Evolutionary conservation across 1,140 invertebrate genomes (phyloP), one percentile per base, ranked within the genome.

Genomic region (Bombus superbus): DNA sequence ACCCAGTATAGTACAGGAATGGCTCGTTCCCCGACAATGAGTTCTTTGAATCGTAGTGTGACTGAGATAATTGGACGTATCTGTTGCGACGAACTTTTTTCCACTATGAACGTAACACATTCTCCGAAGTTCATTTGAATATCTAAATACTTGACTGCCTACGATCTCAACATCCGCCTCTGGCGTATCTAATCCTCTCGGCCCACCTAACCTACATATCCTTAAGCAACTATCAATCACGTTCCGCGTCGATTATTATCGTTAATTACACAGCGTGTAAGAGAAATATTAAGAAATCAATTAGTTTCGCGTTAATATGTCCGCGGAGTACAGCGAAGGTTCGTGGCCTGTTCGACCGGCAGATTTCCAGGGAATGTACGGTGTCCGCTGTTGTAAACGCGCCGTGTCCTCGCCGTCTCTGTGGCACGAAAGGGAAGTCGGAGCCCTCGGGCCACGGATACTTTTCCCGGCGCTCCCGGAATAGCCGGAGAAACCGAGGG

Each of bases 391-490:
- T 75, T 40, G 76, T n/a, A 42, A 76, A 75, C 59, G 42, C 62
- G 57, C 3, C 38, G 68, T 71, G 59, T 69, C 80, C 80, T 71
- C 69, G 74, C 62, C 53, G 78, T 86, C 59, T 72, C 80, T 11
- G 25, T 9, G 35, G 11, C 40, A 47, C 69, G 59, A 62, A 44
- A 74, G 69, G 69, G 66, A 79, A 72, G 77, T 28, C 62, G 9
- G 3, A 86, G 47, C 73, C 80, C 86, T 79, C 15, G 66, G 80
- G 78, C 59, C 73, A 81, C 86, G 80, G 69, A 74, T 69, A 88
- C 78, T 91, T 88, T 90, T 72, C 81, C 76, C 59, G 68, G 32
- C 6, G 73, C 59, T 88, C 35, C 38, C 35, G 82, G 69, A 80
- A 79, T 73, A 75, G 64, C 76, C 32, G 68, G 64, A 79, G 86